Percentiles rank a stretch among this genome's conserved stretches.
Conservation (phyloP, 2,113 vertebrate species). For the Oostethus manadensis region DNA sequence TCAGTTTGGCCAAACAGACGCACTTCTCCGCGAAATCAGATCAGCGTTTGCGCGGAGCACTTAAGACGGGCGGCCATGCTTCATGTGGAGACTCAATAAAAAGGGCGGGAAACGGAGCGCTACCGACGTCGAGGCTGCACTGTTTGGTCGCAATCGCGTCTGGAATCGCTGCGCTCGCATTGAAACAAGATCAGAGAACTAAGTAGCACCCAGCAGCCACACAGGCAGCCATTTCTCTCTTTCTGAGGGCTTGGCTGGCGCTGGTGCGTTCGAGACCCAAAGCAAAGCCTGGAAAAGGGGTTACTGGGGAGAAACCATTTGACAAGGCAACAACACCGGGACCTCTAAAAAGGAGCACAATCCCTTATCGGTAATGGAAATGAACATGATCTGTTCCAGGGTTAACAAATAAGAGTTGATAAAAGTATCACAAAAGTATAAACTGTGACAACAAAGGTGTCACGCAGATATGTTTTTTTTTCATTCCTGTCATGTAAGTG, state of each 20-base stretch:
- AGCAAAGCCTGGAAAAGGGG: neutral
- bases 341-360: no score
- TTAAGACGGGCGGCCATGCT: conserved; percentile 2
- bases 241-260: no score
- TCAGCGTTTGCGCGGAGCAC: conserved; percentile 17
- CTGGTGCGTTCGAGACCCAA: neutral
- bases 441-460: no score
- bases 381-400: no score
- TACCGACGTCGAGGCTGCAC: conserved; percentile 2
- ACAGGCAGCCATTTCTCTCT: neutral
- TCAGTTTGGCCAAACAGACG: conserved; percentile 48
- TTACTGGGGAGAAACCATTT: no score
- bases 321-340: no score
- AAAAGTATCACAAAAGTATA: no score
- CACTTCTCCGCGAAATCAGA: conserved; percentile 35
- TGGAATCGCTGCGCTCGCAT: conserved; percentile 1
- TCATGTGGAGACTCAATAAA: conserved; percentile 11
- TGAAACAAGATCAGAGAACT: conserved; percentile 5
- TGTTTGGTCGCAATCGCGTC: conserved; percentile 1
- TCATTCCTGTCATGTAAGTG: no score
- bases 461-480: no score
- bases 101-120: neutral
- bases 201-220: neutral
- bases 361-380: no score
- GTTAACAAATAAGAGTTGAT: no score